Evolutionary conservation across 2,113 vertebrate genomes (phyloP).

Genomic region (western clawed frog (Xenopus tropicalis)): DNA sequence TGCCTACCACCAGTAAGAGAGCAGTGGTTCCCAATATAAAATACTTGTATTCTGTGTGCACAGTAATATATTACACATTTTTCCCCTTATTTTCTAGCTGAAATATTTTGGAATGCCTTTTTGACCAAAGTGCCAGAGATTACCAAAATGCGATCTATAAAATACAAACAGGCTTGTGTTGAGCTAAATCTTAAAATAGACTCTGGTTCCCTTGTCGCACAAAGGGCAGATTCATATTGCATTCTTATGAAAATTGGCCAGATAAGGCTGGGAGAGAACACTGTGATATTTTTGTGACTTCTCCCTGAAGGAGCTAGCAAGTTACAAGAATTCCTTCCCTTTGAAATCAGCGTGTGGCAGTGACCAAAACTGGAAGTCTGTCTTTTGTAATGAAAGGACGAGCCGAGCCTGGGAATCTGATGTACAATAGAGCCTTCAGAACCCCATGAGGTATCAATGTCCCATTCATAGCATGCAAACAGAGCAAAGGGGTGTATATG

Average conservation of each 20-base stretch:
- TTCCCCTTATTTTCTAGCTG: too few relatives aligned
- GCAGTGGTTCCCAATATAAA: neutral
- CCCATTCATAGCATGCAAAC: constrained; percentile 33
- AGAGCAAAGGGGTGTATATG: constrained; percentile 21
- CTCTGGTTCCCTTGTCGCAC: neutral
- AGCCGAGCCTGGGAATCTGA: neutral
- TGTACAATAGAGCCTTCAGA: constrained; percentile 28
- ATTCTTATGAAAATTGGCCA: constrained; percentile 6
- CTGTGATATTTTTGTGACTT: constrained; percentile 18
- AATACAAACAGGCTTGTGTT: constrained; percentile 18
- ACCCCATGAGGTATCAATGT: constrained; percentile 33
- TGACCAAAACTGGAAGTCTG: constrained; percentile 13
- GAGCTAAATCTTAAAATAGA: constrained; percentile 12
- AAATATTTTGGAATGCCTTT: neutral
- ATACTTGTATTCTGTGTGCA: neutral
- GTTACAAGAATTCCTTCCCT: constrained; percentile 24
- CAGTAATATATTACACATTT: neutral
- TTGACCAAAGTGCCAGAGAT: neutral
- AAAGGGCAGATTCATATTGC: constrained; percentile 4
- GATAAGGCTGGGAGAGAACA: neutral
- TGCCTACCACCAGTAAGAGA: too few relatives aligned
- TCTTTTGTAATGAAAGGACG: constrained; percentile 37
- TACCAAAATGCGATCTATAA: constrained; percentile 9
- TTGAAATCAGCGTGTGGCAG: constrained; percentile 22
- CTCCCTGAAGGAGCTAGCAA: neutral